These are phyloP conservation scores for Antennarius maculatus DNA, from an alignment of 2,797 vertebrate genomes.

Conservation along the genomic window DNA sequence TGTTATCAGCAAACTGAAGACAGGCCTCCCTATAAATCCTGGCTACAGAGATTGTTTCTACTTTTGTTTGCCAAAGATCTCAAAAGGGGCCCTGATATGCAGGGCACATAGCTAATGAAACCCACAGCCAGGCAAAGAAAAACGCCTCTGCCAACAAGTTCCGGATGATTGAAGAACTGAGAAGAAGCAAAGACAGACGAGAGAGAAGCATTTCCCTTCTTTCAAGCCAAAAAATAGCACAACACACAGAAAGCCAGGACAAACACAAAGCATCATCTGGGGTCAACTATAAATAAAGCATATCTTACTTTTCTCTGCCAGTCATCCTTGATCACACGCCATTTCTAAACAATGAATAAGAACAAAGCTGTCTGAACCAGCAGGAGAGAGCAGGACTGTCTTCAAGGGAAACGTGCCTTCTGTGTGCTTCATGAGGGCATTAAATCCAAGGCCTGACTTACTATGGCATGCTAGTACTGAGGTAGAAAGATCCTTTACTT, in stretches of 20 bases:
- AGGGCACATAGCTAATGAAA: slow-evolving; percentile 71
- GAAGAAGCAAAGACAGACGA: slow-evolving; percentile 28
- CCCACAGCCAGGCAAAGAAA: slow-evolving; percentile 31
- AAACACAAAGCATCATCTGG: slow-evolving; percentile 1
- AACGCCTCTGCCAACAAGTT: slow-evolving; percentile 42
- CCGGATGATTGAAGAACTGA: slow-evolving; percentile 48
- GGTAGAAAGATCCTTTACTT: slow-evolving; percentile 44
- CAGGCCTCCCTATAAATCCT: slow-evolving; percentile 62
- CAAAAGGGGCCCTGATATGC: slow-evolving; percentile 56
- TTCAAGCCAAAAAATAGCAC: slow-evolving; percentile 24
- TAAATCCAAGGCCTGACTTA: slow-evolving; percentile 46
- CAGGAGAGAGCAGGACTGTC: slow-evolving; percentile 23
- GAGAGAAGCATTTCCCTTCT: slow-evolving; percentile 35
- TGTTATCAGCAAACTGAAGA: slow-evolving; percentile 34
- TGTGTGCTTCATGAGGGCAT: slow-evolving; percentile 35
- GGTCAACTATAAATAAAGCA: not conserved
- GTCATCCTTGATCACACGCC: not conserved
- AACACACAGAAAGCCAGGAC: not conserved
- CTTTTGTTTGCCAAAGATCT: slow-evolving; percentile 63
- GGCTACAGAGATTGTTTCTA: slow-evolving; percentile 53
- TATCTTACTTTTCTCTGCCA: not conserved
- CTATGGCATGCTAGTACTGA: slow-evolving; percentile 41
- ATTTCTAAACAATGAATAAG: slow-evolving; percentile 13
- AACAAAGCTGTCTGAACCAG: slow-evolving; percentile 19
- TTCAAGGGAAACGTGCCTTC: slow-evolving; percentile 23